Base-by-base conservation (phyloP, 2,888 invertebrate genomes). In the Heliconius ethilla region DNA sequence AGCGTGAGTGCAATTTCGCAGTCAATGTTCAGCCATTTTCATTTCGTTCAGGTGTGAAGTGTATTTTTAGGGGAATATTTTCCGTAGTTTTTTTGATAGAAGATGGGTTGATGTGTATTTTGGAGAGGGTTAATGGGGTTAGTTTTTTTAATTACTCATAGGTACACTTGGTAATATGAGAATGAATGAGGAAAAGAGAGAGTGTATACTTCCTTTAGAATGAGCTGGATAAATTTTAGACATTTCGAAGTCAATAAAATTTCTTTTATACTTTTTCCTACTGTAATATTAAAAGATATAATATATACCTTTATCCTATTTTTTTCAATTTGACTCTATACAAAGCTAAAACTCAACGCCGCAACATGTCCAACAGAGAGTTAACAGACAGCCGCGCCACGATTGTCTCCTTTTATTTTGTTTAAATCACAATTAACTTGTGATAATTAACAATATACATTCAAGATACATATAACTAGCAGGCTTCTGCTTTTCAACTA, bases 41-140 rank as follows among this genome's bases (percentile, higher is more conserved):
- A 72, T 72, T 72, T 72, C 33, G 59, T 33, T 33, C 59, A 72
- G 72, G 72, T 72, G 59, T 25, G 33, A 72, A 59, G n/a, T 72
- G 55, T 72, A 55, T 72, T 72, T 69, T 72, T 59, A 59, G 59
- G 33, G 59, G 72, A 25, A 37, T 59, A 59, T 59, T 72, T 25
- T 72, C 22, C 1, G 3, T 33, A 37, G 33, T 15, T 59, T 59
- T 70, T 70, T 51, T 29, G 22, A 3, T 55, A 22, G 22, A 29
- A 55, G 40, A 70, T 9, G 5, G 5, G 51, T 11, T 29, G n/a
- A 5, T 22, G 5, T 55, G n/a, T n/a, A 33, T 59, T 22, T n/a
- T 33, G 33, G n/a, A 45, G 7, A 45, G 15, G 5, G 40, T 45
- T 45, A 15, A 69, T 69, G 45, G 69, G 15, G 7, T 25, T 9